Evolutionary conservation across 2,888 invertebrate genomes (phyloP).

Genomic region (Patella depressa): DNA sequence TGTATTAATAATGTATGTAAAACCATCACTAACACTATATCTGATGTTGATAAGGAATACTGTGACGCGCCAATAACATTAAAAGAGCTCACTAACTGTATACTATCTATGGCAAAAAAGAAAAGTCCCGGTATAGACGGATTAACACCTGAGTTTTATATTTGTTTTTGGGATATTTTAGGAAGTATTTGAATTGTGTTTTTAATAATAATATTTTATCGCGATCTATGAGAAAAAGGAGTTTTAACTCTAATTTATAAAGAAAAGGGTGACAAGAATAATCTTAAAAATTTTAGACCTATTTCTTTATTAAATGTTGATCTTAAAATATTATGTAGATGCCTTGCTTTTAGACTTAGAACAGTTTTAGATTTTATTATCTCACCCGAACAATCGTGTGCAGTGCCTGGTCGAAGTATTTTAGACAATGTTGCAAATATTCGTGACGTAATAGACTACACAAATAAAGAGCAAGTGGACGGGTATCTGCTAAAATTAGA

Average conservation of each 20-base stretch:
- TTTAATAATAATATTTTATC: constrained; percentile 20
- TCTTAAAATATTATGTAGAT: constrained; percentile 43
- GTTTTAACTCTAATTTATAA: constrained; percentile 41
- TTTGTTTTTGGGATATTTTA: not conserved
- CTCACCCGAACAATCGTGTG: constrained; percentile 42
- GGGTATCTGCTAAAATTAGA: constrained; percentile 40
- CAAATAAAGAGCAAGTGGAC: constrained; percentile 35
- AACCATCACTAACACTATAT: no score
- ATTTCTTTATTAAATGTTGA: constrained; percentile 45
- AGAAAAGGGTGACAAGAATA: constrained; percentile 29
- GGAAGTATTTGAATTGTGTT: no score
- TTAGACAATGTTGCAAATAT: constrained; percentile 43
- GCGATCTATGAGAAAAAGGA: constrained; percentile 14
- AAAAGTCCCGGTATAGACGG: constrained; percentile 21
- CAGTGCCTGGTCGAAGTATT: constrained; percentile 39
- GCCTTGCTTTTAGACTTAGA: constrained; percentile 33
- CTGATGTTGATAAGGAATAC: no score
- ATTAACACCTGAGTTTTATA: constrained; percentile 5
- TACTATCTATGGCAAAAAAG: constrained; percentile 29
- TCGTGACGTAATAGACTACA: constrained; percentile 38
- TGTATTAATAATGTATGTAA: no score
- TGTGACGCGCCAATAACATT: no score
- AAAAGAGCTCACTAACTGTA: constrained; percentile 15
- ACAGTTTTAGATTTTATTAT: constrained; percentile 34
- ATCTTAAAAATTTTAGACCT: constrained; percentile 42